These are phyloP conservation scores for Apocheima hispidaria DNA, from an alignment of 2,888 invertebrate species.

Conservation along the genomic window DNA sequence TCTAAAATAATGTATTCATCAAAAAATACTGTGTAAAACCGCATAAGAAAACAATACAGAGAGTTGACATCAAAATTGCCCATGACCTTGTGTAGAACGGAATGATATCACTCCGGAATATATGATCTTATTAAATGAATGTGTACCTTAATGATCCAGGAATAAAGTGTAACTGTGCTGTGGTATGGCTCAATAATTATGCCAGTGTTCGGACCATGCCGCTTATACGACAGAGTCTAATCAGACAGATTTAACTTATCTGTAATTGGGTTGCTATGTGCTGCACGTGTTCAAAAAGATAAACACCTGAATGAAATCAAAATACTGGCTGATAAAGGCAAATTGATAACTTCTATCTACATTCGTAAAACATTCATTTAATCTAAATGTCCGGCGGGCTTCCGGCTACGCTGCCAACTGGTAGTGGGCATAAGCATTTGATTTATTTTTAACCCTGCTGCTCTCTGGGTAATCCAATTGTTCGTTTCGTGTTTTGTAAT, in stretches of 20 bases:
- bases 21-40: neutral
- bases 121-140: neutral
- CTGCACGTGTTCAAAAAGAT: conserved; percentile 18
- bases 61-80: neutral
- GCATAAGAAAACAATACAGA: neutral
- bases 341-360: too few species aligned
- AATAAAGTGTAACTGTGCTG: conserved; percentile 2
- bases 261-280: conserved; percentile 16
- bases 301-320: conserved; percentile 3
- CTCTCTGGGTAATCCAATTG: too few species aligned
- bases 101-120: conserved; percentile 15
- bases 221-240: neutral
- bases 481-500: too few species aligned
- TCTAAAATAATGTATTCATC: neutral
- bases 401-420: too few species aligned
- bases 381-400: too few species aligned
- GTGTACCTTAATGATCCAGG: neutral
- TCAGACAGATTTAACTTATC: conserved; percentile 1
- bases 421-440: too few species aligned
- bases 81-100: conserved; percentile 13
- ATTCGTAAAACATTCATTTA: too few species aligned
- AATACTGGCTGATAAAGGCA: too few species aligned
- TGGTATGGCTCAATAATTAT: neutral
- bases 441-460: too few species aligned
- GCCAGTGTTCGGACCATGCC: neutral